Evolutionary conservation across 2,113 vertebrate species (phyloP), one percentile per base, ranked within the genome.

Genomic region (Prunella fulvescens): DNA sequence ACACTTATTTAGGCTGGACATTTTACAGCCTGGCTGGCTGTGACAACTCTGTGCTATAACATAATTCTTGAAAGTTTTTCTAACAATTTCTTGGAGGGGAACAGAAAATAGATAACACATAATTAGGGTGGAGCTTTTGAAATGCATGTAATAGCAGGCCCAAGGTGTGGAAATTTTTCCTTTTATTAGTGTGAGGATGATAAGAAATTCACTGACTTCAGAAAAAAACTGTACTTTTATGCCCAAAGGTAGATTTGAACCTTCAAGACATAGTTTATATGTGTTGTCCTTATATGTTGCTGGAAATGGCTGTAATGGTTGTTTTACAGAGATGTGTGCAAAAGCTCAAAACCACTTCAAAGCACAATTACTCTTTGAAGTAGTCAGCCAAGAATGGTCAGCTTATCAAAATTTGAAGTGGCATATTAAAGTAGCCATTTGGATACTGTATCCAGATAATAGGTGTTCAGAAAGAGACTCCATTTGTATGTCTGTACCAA

Each of bases 351-450:
- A 88, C 62, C 76, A 67, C 76, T 94, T 94, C 93, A 92, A 96
- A 96, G 88, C 31, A 14, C 28, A 90, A 77, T 67, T 82, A 78
- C 28, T 86, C 72, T 91, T 95, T 96, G 94, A 97, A 95, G 88
- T 35, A 71, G n/a, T 60, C 90, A 96, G 76, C 58, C 51, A 88
- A 62, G 51, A 80, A 70, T 86, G 91, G 94, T 81, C 85, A 71
- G 26, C 82, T 78, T 81, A 72, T 90, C 79, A 70, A 93, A 86
- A 88, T 71, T 88, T 6, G 0, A 74, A 77, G 39, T 84, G 67
- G 65, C 77, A 71, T 40, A 66, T 40, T 88, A 58, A 93, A 88
- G 67, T 71, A 86, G 53, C 81, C 40, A 92, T 96, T 96, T 93
- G 72, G 88, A 86, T 92, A 48, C 72, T 88, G 25, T 54, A 81